These are phyloP conservation scores for Cygnus olor DNA, from an alignment of 2,797 vertebrate genomes.

Conservation along the genomic window DNA sequence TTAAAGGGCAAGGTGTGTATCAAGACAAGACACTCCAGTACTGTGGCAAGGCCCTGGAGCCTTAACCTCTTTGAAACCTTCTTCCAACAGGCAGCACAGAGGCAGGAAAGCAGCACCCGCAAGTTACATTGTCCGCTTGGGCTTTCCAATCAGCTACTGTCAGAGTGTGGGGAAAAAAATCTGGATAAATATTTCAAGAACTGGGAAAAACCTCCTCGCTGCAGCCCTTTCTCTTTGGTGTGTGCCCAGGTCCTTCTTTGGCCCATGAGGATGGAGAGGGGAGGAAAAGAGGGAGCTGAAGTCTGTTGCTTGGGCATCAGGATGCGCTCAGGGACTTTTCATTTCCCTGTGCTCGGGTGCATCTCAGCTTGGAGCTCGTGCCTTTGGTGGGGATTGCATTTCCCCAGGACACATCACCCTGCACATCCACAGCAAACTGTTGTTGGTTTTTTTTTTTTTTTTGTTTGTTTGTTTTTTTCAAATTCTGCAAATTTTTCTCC, in stretches of 20 bases:
- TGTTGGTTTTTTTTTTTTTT: too few relatives aligned
- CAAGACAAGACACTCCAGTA: neutral
- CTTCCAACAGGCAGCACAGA: neutral
- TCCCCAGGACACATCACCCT: neutral
- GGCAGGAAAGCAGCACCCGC: neutral
- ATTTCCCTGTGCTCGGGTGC: neutral
- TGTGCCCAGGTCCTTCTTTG: neutral
- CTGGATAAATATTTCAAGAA: neutral
- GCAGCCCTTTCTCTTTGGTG: neutral
- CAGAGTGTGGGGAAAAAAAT: neutral
- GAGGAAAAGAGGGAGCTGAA: neutral
- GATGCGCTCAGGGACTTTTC: neutral
- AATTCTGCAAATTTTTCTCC: neutral
- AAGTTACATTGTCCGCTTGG: neutral
- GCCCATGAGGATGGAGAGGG: neutral
- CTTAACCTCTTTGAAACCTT: neutral
- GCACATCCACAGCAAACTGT: rapidly evolving
- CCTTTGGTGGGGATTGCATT: neutral
- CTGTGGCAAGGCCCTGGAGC: neutral
- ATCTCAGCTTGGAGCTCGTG: neutral
- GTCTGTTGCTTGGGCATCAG: neutral
- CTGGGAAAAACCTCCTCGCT: neutral
- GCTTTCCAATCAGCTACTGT: neutral
- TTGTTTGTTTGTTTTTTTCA: neutral
- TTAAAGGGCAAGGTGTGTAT: neutral